Evolutionary conservation across 2,113 vertebrate genomes (phyloP), one percentile per base, ranked within the genome.

Genomic region (Speoplatyrhinus poulsoni): DNA sequence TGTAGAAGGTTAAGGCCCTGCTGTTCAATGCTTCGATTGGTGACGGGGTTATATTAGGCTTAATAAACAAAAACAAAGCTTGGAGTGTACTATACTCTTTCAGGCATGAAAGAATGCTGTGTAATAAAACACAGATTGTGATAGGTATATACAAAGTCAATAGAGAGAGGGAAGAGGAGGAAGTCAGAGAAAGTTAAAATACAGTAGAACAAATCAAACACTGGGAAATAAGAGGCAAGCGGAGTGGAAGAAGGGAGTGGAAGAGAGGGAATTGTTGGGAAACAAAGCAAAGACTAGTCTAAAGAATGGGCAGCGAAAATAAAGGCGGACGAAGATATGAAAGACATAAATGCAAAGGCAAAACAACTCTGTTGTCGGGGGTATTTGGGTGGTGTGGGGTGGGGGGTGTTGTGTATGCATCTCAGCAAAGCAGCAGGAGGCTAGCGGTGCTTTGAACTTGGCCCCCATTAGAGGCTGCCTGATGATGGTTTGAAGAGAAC

Each of bases 391-490:
- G 3, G 13, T 33, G 7, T 59, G 19, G 60, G 91, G 90, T 87
- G 87, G 88, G 81, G 83, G 91, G 92, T 92, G 91, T 79, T 84
- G 90, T 94, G 93, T 92, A 87, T 93, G 92, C 87, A 92, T 89
- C 93, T 93, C 93, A 92, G 92, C 83, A 91, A 91, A 93, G 92
- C 94, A 93, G 94, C 93, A 86, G 95, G 95, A 95, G 94, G 89
- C 93, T 90, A 82, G 88, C 92, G 95, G 87, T 91, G 94, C 94
- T 96, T 95, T 97, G 96, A 96, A 97, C 95, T 94, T 86, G 88
- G 92, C 93, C 94, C 91, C 95, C 94, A 95, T 96, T 97, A 98
- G 95, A 95, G 91, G 92, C 92, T 92, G 92, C 92, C 92, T 94
- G 93, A 94, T 93, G 90, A 93, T 91, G 94, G 94, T 94, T 92